Conservation (phyloP, 92 coral and sea anemone species). For the Galaxea fascicularis region DNA sequence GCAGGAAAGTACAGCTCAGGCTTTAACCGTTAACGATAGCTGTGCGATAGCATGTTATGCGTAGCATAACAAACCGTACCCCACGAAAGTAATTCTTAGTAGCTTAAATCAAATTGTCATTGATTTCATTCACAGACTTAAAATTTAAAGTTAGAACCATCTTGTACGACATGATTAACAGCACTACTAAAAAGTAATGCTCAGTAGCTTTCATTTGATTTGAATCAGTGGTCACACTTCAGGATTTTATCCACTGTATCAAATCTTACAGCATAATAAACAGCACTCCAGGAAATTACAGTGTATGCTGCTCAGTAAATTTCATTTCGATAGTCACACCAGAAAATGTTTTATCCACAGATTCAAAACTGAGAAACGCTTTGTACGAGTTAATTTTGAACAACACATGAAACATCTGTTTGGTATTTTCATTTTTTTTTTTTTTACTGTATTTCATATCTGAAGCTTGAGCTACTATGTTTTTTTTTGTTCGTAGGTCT, state of each 20-base stretch:
- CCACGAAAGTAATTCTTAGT: too few species aligned
- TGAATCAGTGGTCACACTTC: background rate
- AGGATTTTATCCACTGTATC: background rate
- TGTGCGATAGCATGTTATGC: too few species aligned
- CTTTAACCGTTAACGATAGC: too few species aligned
- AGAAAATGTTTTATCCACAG: background rate
- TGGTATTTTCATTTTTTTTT: background rate
- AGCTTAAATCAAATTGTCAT: background rate
- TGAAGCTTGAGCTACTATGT: background rate
- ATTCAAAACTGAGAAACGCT: background rate
- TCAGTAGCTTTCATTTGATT: background rate
- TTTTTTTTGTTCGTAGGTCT: conserved; percentile 65
- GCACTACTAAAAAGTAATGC: background rate
- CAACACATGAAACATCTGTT: background rate
- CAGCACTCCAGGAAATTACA: background rate
- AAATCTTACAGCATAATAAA: background rate
- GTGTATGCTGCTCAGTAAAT: background rate
- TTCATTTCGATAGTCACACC: background rate
- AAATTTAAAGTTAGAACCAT: background rate
- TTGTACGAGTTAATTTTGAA: background rate
- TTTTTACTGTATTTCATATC: background rate
- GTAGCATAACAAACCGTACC: too few species aligned
- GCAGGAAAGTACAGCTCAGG: too few species aligned
- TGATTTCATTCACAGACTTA: background rate
- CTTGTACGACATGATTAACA: background rate